Percentiles rank a stretch among this genome's conserved stretches.
phyloP scores from a whole-genome alignment of 1,140 invertebrate genomes.

The Bombus pyrosoma region DNA sequence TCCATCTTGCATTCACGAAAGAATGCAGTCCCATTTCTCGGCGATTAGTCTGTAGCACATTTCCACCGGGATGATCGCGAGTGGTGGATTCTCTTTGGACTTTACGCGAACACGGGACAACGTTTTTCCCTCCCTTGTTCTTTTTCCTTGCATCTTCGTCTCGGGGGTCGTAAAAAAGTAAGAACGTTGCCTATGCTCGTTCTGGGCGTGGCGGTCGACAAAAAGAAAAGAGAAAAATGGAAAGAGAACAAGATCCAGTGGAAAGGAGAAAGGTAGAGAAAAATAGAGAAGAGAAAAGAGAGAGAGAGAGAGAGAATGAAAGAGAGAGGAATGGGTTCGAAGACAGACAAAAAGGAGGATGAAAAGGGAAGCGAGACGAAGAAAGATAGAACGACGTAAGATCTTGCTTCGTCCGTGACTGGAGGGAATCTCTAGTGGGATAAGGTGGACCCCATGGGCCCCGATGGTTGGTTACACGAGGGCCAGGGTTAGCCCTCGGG shows the following conservation, averaged over 20 bases:
- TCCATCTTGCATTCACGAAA: background rate
- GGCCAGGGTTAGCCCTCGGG: constrained; percentile 76
- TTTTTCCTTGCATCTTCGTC: background rate
- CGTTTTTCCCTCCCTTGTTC: background rate
- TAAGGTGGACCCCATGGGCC: constrained; percentile 69
- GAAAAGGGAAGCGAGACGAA: background rate
- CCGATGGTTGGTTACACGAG: constrained; percentile 65
- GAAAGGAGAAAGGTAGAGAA: background rate
- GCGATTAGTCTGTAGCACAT: background rate
- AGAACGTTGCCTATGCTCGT: constrained; percentile 31
- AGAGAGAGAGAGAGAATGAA: background rate
- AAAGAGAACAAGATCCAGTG: background rate
- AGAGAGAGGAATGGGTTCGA: constrained; percentile 27
- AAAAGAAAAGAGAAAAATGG: background rate
- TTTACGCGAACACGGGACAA: background rate
- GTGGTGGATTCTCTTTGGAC: background rate
- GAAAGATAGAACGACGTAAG: constrained; percentile 34
- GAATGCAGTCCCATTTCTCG: constrained; percentile 2
- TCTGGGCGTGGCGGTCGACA: constrained; percentile 35
- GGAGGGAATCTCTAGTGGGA: constrained; percentile 62
- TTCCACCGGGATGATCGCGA: background rate
- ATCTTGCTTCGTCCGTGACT: constrained; percentile 58
- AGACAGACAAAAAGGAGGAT: constrained; percentile 30
- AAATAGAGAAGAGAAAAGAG: background rate
- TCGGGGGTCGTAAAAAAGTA: constrained; percentile 28